A percentile compares a stretch with the other conserved stretches of the same genome.
These are phyloP conservation scores for Drosophila saltans DNA, from an alignment of 1,140 invertebrate species.

Conservation along the genomic window DNA sequence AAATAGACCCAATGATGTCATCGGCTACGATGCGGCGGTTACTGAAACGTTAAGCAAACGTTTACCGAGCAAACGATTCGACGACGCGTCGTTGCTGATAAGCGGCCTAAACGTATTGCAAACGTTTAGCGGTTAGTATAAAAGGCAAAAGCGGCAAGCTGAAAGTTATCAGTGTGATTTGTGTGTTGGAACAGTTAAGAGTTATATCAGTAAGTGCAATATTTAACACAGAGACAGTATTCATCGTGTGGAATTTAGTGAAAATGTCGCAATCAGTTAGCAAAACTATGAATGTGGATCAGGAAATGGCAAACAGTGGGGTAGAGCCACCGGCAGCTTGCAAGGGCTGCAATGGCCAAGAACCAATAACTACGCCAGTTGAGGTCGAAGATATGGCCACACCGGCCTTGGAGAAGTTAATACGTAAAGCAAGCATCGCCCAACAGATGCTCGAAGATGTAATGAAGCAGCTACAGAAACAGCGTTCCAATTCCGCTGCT, in stretches of 20 bases:
- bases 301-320: slow-evolving; percentile 22
- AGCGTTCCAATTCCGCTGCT: slow-evolving; percentile 17
- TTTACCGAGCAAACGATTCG: slow-evolving; percentile 39
- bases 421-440: slow-evolving; percentile 50
- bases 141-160: slow-evolving; percentile 17
- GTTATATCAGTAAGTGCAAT: slow-evolving; percentile 19
- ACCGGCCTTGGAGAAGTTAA: slow-evolving; percentile 39
- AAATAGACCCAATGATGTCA: slow-evolving; percentile 9
- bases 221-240: slow-evolving; percentile 38
- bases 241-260: slow-evolving; percentile 16
- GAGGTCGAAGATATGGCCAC: slow-evolving; percentile 64
- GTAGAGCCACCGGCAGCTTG: slow-evolving; percentile 39
- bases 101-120: background rate
- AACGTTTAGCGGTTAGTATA: slow-evolving; percentile 38
- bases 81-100: background rate
- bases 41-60: slow-evolving; percentile 12
- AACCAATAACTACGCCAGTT: slow-evolving; percentile 37
- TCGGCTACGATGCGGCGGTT: slow-evolving; percentile 7
- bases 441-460: slow-evolving; percentile 59
- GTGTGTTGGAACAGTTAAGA: slow-evolving; percentile 30
- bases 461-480: slow-evolving; percentile 40
- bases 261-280: slow-evolving; percentile 61
- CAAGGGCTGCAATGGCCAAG: slow-evolving; percentile 49
- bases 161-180: slow-evolving; percentile 40
- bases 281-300: background rate